phyloP scores from a whole-genome alignment of 1,140 invertebrate genomes.

The Frieseomelitta varia region DNA sequence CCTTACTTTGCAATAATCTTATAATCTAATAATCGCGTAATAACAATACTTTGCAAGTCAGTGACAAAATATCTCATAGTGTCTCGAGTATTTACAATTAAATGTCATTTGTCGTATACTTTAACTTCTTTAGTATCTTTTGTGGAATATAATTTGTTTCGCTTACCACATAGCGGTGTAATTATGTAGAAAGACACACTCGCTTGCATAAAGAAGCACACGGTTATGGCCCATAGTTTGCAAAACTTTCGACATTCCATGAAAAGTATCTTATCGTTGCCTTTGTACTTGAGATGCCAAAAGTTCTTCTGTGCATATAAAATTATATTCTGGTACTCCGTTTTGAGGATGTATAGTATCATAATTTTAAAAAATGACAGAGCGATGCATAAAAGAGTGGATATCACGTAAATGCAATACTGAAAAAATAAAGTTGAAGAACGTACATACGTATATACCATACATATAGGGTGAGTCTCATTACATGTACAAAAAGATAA shows the following conservation, averaged over 20 bases:
- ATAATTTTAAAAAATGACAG: conserved; percentile 45
- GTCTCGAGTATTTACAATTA: too few species aligned
- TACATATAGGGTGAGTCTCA: too few species aligned
- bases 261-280: conserved; percentile 29
- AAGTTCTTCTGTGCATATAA: conserved; percentile 50
- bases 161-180: background rate
- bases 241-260: conserved; percentile 24
- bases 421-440: background rate
- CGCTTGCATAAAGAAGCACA: conserved; percentile 17
- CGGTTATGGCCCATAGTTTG: conserved; percentile 18
- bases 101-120: too few species aligned
- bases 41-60: too few species aligned
- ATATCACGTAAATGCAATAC: conserved; percentile 30
- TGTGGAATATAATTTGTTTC: background rate
- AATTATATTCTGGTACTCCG: conserved; percentile 29
- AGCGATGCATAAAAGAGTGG: conserved; percentile 28
- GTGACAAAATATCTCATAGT: too few species aligned
- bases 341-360: background rate
- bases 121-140: too few species aligned
- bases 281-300: conserved; percentile 51
- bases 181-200: background rate
- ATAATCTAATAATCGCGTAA: too few species aligned
- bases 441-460: too few species aligned
- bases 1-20: too few species aligned
- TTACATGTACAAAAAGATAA: too few species aligned